These are phyloP conservation scores for Sciurus carolinensis DNA, from an alignment of 2,797 vertebrate species.

Conservation along the genomic window DNA sequence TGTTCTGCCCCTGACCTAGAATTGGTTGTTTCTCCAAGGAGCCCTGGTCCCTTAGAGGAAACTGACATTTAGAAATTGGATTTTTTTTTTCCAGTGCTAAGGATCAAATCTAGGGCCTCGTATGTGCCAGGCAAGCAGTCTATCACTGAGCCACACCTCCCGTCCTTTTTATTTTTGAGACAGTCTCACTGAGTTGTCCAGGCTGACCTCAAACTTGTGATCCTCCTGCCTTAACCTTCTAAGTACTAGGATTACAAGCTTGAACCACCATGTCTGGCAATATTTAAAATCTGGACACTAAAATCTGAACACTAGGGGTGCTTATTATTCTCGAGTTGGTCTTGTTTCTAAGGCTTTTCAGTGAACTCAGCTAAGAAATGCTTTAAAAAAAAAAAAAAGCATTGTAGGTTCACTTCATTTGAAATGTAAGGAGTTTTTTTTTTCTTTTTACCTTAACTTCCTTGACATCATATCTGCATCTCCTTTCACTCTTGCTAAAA, in stretches of 20 bases:
- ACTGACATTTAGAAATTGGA: conserved; percentile 19
- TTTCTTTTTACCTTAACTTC: conserved; percentile 7
- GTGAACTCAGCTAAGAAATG: conserved; percentile 11
- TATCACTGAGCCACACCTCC: too few relatives aligned
- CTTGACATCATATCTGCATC: background rate
- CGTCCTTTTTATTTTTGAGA: too few relatives aligned
- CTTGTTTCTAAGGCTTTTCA: conserved; percentile 37
- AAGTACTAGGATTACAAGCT: too few relatives aligned
- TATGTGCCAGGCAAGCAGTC: too few relatives aligned
- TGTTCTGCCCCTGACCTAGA: conserved; percentile 44
- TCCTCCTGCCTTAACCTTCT: too few relatives aligned
- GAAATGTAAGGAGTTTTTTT: background rate
- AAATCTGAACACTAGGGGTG: too few relatives aligned
- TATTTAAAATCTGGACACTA: conserved; percentile 11
- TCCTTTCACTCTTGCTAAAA: conserved; percentile 1
- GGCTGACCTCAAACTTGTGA: too few relatives aligned
- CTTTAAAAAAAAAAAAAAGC: conserved; percentile 46
- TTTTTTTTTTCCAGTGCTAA: too few relatives aligned
- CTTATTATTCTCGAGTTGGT: background rate
- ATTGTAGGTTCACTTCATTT: conserved; percentile 54
- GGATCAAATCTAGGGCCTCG: too few relatives aligned
- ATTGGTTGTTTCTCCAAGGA: conserved; percentile 15
- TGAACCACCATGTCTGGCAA: too few relatives aligned
- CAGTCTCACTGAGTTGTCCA: too few relatives aligned
- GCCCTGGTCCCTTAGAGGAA: background rate